Percentiles rank a stretch among this genome's conserved stretches.
phyloP scores from a whole-genome alignment of 2,113 vertebrate genomes.

The Ceratotherium simum region DNA sequence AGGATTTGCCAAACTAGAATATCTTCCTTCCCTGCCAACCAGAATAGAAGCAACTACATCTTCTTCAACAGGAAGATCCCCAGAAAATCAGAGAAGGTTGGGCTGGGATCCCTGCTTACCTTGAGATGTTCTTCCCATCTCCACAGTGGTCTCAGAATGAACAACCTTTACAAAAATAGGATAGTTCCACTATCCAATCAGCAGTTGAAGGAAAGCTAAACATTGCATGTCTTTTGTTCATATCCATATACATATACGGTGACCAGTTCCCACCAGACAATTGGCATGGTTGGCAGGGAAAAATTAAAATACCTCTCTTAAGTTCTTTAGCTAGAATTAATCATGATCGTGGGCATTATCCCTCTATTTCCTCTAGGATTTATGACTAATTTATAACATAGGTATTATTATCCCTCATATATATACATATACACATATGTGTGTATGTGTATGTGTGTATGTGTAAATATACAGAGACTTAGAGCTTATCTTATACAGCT shows the following conservation, averaged over 20 bases:
- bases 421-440: not conserved
- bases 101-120: not conserved
- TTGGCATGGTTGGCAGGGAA: not conserved
- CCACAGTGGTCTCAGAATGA: not conserved
- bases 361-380: not conserved
- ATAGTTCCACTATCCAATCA: not conserved
- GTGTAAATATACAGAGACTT: not conserved
- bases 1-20: not conserved
- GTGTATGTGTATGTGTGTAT: too few relatives aligned
- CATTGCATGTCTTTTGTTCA: not conserved
- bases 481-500: not conserved
- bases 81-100: not conserved
- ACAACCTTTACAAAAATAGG: not conserved
- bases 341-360: not conserved
- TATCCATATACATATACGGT: too few relatives aligned
- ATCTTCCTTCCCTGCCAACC: not conserved
- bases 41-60: not conserved
- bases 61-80: not conserved
- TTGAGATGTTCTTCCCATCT: not conserved
- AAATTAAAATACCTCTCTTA: not conserved
- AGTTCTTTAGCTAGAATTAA: not conserved
- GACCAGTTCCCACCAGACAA: not conserved
- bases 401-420: not conserved
- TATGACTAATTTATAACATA: not conserved
- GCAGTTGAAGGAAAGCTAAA: not conserved